Conservation (phyloP, 2,888 invertebrate species). For the Leptogaster cylindrica region DNA sequence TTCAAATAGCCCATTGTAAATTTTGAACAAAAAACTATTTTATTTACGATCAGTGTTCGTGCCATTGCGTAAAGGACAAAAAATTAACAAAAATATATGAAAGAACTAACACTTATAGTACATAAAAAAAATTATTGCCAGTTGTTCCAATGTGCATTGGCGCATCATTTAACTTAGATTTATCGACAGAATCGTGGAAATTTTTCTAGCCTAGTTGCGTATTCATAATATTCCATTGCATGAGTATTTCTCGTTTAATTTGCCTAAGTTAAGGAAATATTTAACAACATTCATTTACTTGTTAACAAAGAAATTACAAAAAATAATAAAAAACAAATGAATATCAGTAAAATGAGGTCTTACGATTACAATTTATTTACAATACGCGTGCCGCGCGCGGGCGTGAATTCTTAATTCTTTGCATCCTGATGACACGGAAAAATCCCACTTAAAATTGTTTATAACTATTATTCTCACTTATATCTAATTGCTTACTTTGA, state of each 20-base stretch:
- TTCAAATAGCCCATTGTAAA: no score
- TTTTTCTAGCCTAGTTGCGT: no score
- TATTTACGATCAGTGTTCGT: no score
- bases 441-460: background rate
- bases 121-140: conserved; percentile 30
- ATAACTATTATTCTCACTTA: conserved; percentile 12
- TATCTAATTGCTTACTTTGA: background rate
- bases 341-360: background rate
- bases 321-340: conserved; percentile 27
- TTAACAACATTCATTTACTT: conserved; percentile 32
- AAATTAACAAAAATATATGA: conserved; percentile 19
- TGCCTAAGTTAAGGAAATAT: conserved; percentile 13
- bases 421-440: background rate
- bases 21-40: no score
- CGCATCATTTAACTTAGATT: conserved; percentile 31
- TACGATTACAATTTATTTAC: conserved; percentile 12
- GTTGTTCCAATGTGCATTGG: conserved; percentile 27
- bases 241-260: conserved; percentile 31
- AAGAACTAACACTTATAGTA: conserved; percentile 29
- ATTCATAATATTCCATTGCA: conserved; percentile 19
- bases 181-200: conserved; percentile 27
- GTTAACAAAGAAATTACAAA: conserved; percentile 33
- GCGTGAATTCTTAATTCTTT: conserved; percentile 24
- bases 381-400: background rate
- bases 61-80: no score